Conservation (phyloP, 2,888 invertebrate genomes). For the Lycophotia porphyrea region DNA sequence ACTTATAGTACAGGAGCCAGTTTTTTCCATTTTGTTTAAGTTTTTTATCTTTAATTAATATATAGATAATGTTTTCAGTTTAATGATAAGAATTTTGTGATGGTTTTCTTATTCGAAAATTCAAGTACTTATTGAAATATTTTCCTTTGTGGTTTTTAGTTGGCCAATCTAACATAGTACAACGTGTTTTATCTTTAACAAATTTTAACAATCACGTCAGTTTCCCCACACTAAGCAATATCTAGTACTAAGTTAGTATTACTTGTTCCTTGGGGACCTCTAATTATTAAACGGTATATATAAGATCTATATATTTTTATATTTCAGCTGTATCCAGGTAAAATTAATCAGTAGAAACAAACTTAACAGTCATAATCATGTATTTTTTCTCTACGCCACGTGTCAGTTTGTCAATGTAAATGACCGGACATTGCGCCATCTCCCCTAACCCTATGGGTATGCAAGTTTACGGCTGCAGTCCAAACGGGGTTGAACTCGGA, state of each 20-base stretch:
- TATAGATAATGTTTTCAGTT: background rate
- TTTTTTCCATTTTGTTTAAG: background rate
- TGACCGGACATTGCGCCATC: constrained; percentile 13
- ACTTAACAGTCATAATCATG: background rate
- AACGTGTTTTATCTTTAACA: background rate
- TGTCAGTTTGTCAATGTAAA: constrained; percentile 31
- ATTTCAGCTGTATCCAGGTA: too few species aligned
- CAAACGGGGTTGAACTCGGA: constrained; percentile 37
- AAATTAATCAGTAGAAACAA: background rate
- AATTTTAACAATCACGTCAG: background rate
- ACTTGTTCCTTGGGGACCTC: background rate
- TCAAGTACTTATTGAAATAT: background rate
- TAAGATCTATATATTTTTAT: background rate
- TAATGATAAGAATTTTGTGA: background rate
- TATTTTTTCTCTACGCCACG: background rate
- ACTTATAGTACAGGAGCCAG: background rate
- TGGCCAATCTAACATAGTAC: background rate
- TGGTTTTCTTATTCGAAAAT: background rate
- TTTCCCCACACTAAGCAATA: background rate
- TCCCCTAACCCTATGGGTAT: constrained; percentile 40
- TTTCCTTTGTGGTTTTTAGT: background rate
- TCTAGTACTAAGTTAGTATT: background rate
- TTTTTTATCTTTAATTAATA: background rate
- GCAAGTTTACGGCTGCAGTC: constrained; percentile 34
- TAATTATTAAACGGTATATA: background rate